Evolutionary conservation across 2,113 vertebrate genomes (phyloP), one percentile per base, ranked within the genome.

Genomic region (Oceanites oceanicus): DNA sequence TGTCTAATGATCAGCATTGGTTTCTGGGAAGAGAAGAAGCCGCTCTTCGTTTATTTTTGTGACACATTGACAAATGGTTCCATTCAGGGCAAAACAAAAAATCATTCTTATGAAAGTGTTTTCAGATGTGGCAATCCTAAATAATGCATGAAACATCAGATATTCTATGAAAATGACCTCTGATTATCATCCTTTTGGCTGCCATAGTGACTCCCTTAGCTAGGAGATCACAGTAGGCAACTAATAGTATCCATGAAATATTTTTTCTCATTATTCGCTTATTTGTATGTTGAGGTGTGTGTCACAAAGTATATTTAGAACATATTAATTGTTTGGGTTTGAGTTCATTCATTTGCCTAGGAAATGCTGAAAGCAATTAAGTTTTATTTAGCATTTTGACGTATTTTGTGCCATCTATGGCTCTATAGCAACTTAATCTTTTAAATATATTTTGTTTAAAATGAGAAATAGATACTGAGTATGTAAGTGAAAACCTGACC

Each of bases 351-450:
- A 26, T 92, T 82, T 96, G 42, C 30, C 22, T 70, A 70, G 42
- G 65, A 94, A 71, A 61, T 66, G 29, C 63, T 92, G 70, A 90
- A 92, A 86, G n/a, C 45, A 82, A 34, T 75, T 88, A 85, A 30
- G 58, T 70, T 94, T 90, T 86, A 50, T 82, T 93, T 90, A 87
- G 52, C 40, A 34, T 88, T 91, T 87, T 94, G 77, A 68, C 6
- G 0, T 82, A 72, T 75, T 87, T 95, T 78, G 8, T 93, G 70
- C 15, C n/a, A 47, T 86, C 23, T 59, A 2, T 78, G 32, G n/a
- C 34, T 89, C 76, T 50, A 5, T 10, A 77, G 26, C 49, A 94
- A 49, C 34, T 78, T 87, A 44, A 85, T 86, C 34, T 58, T 88
- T 83, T 53, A 62, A 73, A 91, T 58, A 30, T 47, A 38, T 87